Conservation (phyloP, 2,797 vertebrate genomes). For the Centropyge bicolor region DNA sequence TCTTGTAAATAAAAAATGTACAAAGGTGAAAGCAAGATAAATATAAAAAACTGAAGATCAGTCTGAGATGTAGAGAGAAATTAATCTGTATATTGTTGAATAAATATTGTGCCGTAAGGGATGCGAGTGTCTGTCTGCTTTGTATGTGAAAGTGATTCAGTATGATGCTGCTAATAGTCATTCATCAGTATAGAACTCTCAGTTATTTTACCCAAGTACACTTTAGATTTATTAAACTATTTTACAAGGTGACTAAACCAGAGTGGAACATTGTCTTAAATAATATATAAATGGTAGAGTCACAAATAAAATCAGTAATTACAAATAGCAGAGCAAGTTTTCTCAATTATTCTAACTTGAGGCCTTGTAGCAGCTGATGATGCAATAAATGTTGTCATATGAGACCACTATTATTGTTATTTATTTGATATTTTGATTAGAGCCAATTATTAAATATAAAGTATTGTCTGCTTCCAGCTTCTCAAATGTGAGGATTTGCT, state of each 20-base stretch:
- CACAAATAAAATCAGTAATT: background rate
- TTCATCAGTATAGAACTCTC: background rate
- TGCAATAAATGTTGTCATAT: background rate
- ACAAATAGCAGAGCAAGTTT: background rate
- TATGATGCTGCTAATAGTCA: background rate
- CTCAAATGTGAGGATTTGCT: background rate
- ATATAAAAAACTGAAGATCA: slow-evolving; percentile 78
- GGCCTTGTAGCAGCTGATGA: too few species aligned
- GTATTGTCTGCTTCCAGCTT: background rate
- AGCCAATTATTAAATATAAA: background rate
- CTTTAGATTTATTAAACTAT: background rate
- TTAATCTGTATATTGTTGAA: slow-evolving; percentile 94
- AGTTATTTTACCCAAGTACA: background rate
- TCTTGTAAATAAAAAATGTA: slow-evolving; percentile 97
- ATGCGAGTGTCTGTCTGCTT: slow-evolving; percentile 28
- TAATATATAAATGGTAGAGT: background rate
- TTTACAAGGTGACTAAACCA: background rate
- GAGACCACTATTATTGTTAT: too few species aligned
- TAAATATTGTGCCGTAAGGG: slow-evolving; percentile 93
- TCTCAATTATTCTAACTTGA: background rate
- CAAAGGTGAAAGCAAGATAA: slow-evolving; percentile 85
- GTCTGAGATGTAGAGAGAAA: slow-evolving; percentile 89
- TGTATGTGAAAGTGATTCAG: slow-evolving; percentile 3
- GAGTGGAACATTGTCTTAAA: background rate
- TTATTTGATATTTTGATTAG: background rate